Percentiles rank a stretch among this genome's conserved stretches.
Evolutionary conservation across 2,113 vertebrate genomes (phyloP).

Genomic region (Baryphthengus martii): DNA sequence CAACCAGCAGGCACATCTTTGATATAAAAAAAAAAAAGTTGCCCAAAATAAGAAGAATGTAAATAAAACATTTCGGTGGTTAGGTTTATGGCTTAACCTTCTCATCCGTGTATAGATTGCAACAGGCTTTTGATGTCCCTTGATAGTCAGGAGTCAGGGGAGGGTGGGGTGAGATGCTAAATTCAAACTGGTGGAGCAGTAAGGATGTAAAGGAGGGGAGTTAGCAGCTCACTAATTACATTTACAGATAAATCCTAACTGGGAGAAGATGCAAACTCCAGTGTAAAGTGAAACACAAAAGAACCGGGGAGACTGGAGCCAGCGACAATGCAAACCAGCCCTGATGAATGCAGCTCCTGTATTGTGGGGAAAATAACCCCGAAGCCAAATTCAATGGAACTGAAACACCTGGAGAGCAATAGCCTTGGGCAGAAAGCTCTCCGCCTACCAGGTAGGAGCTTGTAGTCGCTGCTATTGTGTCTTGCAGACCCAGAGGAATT

Average conservation of each 20-base stretch:
- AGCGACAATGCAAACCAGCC: background rate
- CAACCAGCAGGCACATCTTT: background rate
- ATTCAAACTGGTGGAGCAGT: background rate
- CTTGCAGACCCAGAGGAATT: background rate
- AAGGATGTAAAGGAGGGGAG: background rate
- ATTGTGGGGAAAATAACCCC: background rate
- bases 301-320: background rate
- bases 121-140: background rate
- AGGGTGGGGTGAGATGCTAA: background rate
- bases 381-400: background rate
- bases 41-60: background rate
- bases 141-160: background rate
- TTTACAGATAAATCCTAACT: background rate
- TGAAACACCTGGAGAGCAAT: background rate
- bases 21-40: background rate
- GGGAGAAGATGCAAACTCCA: background rate
- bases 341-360: background rate
- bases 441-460: background rate
- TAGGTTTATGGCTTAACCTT: background rate
- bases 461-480: background rate
- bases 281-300: background rate
- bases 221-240: background rate
- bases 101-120: background rate
- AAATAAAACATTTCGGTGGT: background rate
- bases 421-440: background rate